These are phyloP conservation scores for Cheilosia vernalis DNA, from an alignment of 2,888 invertebrate species.

Conservation along the genomic window DNA sequence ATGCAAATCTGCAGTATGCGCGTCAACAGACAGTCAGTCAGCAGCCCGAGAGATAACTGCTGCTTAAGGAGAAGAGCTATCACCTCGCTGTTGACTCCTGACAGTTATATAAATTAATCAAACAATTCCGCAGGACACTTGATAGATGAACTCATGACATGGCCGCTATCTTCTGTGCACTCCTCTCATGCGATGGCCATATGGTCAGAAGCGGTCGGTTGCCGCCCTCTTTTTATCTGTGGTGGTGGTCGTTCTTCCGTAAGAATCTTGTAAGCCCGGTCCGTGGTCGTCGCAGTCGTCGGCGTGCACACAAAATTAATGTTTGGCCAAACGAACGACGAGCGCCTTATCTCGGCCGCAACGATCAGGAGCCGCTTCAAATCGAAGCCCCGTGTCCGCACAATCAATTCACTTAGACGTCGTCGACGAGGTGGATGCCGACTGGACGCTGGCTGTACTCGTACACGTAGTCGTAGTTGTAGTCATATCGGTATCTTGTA, in stretches of 20 bases:
- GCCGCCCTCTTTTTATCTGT: constrained; percentile 72
- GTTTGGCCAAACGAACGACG: constrained; percentile 59
- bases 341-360: constrained; percentile 65
- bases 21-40: constrained; percentile 35
- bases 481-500: constrained; percentile 5
- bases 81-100: constrained; percentile 71
- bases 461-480: too few species aligned
- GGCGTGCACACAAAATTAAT: constrained; percentile 63
- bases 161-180: constrained; percentile 64
- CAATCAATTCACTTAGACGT: constrained; percentile 72
- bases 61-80: constrained; percentile 71
- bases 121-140: constrained; percentile 75
- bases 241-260: constrained; percentile 50
- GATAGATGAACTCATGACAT: constrained; percentile 77
- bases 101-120: constrained; percentile 77
- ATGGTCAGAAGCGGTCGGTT: constrained; percentile 62
- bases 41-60: constrained; percentile 47
- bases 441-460: constrained; percentile 3
- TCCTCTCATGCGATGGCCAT: constrained; percentile 50
- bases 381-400: constrained; percentile 72
- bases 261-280: constrained; percentile 54
- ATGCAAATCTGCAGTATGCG: constrained; percentile 37
- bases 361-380: constrained; percentile 73
- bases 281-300: background rate
- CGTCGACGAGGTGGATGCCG: constrained; percentile 12